Conservation (phyloP, 2,113 vertebrate genomes). For the Miniopterus natalensis region DNA sequence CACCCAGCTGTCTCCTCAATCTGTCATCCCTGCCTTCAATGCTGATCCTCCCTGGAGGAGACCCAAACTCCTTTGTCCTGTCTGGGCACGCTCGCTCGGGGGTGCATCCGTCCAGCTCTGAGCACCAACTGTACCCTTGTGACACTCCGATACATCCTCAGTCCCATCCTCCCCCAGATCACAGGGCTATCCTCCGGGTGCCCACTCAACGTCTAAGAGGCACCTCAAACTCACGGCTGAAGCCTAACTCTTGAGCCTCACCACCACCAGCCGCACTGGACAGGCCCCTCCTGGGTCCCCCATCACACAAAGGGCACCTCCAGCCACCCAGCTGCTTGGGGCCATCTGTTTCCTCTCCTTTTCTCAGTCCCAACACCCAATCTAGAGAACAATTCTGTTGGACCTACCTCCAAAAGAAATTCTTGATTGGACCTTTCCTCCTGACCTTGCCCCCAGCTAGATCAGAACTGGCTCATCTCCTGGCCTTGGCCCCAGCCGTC, state of each 20-base stretch:
- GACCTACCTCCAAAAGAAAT: not conserved
- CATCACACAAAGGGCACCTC: not conserved
- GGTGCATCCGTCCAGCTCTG: too few species aligned
- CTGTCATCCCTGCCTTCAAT: not conserved
- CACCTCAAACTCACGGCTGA: accelerated
- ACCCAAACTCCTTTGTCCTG: not conserved
- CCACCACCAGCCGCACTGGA: accelerated
- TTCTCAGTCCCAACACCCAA: not conserved
- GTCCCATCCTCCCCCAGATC: not conserved
- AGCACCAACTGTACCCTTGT: not conserved
- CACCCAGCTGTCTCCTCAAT: not conserved
- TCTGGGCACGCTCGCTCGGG: accelerated
- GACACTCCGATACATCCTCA: not conserved
- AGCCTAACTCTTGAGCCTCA: not conserved
- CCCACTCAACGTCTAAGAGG: accelerated
- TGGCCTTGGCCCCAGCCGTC: not conserved
- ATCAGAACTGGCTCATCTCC: not conserved
- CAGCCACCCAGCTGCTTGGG: accelerated
- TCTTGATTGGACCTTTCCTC: not conserved
- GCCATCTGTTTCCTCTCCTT: not conserved
- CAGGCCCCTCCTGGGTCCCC: not conserved
- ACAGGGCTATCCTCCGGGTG: accelerated
- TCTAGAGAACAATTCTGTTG: not conserved
- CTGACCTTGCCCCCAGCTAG: not conserved
- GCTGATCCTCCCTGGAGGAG: not conserved